Evolutionary conservation across 37 sponge, comb jelly and placozoan species (phyloP).

Genomic region (Ephydatia muelleri): DNA sequence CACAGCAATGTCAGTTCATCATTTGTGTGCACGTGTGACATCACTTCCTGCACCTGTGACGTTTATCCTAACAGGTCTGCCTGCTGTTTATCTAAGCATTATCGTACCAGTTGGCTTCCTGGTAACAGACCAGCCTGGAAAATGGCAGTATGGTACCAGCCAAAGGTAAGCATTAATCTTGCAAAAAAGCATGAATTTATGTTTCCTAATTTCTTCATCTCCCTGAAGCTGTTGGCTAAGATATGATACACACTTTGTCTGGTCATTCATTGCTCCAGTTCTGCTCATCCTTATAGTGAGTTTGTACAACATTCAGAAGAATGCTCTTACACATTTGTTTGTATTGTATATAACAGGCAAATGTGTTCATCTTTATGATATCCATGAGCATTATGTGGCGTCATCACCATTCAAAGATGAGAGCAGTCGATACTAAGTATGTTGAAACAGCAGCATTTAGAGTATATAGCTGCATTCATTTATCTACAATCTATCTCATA

Average conservation of each 20-base stretch:
- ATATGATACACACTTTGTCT: constrained; percentile 53
- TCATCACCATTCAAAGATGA: constrained; percentile 10
- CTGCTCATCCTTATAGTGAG: constrained; percentile 65
- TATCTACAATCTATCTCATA: too few species aligned
- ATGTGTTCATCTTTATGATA: constrained; percentile 61
- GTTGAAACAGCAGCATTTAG: neutral
- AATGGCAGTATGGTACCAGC: constrained; percentile 21
- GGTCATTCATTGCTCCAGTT: constrained; percentile 70
- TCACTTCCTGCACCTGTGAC: too few species aligned
- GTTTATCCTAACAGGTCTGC: constrained; percentile 26
- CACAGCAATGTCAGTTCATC: too few species aligned
- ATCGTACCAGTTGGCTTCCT: constrained; percentile 44
- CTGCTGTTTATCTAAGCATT: constrained; percentile 47
- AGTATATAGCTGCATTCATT: too few species aligned
- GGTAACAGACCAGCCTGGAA: constrained; percentile 6
- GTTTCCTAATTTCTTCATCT: constrained; percentile 2
- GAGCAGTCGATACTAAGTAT: neutral
- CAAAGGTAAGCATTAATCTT: neutral
- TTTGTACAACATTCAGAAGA: neutral
- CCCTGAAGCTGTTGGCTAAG: constrained; percentile 72
- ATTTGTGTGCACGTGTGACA: too few species aligned
- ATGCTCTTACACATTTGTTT: neutral
- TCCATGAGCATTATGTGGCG: constrained; percentile 46
- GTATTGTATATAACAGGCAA: constrained; percentile 11
- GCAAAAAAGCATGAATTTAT: neutral